These are phyloP conservation scores for Dasypus novemcinctus DNA, from an alignment of 2,113 vertebrate genomes.

Conservation along the genomic window DNA sequence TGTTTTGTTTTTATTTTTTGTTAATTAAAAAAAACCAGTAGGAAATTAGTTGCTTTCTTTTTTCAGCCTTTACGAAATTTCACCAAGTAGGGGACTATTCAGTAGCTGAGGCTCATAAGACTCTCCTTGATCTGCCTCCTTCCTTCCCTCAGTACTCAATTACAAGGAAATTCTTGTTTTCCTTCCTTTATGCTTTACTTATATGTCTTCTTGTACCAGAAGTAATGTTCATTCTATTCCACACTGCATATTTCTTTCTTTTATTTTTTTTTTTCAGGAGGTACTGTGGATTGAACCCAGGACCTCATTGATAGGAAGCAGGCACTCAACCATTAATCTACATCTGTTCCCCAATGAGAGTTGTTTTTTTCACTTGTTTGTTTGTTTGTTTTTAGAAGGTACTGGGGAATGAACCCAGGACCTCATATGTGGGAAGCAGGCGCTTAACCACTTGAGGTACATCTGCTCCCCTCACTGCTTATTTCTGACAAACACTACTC, in stretches of 20 bases:
- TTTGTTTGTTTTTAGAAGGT: no score
- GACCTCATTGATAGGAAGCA: no score
- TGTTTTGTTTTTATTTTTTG: not conserved
- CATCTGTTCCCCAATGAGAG: no score
- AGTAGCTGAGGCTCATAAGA: not conserved
- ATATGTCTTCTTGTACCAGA: not conserved
- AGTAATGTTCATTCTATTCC: not conserved
- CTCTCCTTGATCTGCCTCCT: not conserved
- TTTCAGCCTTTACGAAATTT: not conserved
- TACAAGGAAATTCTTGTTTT: not conserved
- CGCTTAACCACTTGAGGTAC: no score
- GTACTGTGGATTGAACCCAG: no score
- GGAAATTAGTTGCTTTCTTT: not conserved
- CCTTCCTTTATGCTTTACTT: not conserved
- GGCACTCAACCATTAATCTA: no score
- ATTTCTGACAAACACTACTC: not conserved
- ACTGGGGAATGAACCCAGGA: no score
- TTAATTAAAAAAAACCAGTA: not conserved
- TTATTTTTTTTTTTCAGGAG: no score
- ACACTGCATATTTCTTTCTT: not conserved
- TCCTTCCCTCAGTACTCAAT: not conserved
- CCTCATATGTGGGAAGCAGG: no score
- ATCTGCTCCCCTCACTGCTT: not conserved
- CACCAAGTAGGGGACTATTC: not conserved
- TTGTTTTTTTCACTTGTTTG: no score